Base-by-base conservation (phyloP, 2,797 vertebrate genomes). In the Mico argentatus region DNA sequence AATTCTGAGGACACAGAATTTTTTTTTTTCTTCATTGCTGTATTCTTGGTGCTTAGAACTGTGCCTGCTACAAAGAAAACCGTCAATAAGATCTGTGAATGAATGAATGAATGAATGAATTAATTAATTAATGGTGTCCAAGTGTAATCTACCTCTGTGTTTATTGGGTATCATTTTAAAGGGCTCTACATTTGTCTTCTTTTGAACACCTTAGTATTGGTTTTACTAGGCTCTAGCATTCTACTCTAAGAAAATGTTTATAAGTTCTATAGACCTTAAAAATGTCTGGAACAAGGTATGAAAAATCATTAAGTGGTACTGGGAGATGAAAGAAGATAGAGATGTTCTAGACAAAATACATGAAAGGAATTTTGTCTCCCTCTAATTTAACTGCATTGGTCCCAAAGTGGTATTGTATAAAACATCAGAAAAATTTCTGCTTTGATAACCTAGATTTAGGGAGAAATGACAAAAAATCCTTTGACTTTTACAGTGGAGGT, bases 261-360 rank as follows among this genome's bases (percentile, higher is more conserved):
- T 88, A 80, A 80, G 22, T 79, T 15, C 92, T 92, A 61, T 1
- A 89, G 64, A 59, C 11, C 13, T 97, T 87, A 52, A 83, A 64
- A 73, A 19, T 83, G 24, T 33, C 44, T 94, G 36, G 64, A 94
- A 79, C 2, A 39, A 72, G n/a, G 4, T 75, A 82, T 46, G 39
- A 83, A 95, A 92, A 94, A 59, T 73, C 91, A 90, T 90, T 92
- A 81, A 59, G 19, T 44, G 59, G 27, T 77, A 84, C 44, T 90
- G 61, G 46, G 82, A 94, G 36, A 77, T 27, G 12, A 88, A 91
- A 97, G n/a, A 94, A 86, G 27, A 79, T 39, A 96, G 52, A 93
- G 30, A 39, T 92, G 14, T 20, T 59, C 11, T 75, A 92, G 48
- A 85, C 19, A 91, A 94, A 91, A 79, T 81, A 91, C 39, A 72